Base-by-base conservation (phyloP, 2,888 invertebrate genomes). In the Nomada ruficornis region DNA sequence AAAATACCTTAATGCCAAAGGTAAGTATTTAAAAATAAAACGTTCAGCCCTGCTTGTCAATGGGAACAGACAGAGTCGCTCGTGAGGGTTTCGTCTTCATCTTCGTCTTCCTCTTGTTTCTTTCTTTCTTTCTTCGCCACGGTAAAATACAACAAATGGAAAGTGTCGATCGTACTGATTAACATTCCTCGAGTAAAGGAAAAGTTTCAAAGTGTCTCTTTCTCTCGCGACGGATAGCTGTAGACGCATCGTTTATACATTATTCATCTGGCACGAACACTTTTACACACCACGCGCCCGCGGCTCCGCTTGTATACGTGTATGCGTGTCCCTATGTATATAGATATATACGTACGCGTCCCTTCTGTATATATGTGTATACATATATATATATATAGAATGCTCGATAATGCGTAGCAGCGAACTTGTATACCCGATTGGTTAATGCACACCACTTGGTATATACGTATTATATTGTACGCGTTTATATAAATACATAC, bases 251-350 rank as follows among this genome's bases (percentile, higher is more conserved):
- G 44, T 70, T 70, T 36, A 62, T 62, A 42, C 60, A 62, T 71
- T 36, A 71, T 52, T 63, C 60, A 52, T 67, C 72, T 70, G 62
- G 70, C 64, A 60, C 73, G 72, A 82, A 57, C 78, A 67, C 77
- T 4, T 18, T 55, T 60, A 13, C 59, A 50, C 54, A n/a, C n/a
- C 68, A 57, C 64, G 60, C 15, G 29, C 62, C 60, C 54, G 75
- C 70, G 36, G 57, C 67, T 29, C 20, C 71, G 78, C 75, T 55
- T 79, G 71, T 81, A 59, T 77, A 80, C 79, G 72, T 74, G 54
- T 77, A 80, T 72, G 81, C 70, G 29, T 70, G 26, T 60, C 10
- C 63, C 62, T 80, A 50, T 79, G 68, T 57, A 70, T 63, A 68
- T 55, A 50, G 73, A 64, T 52, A 42, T 71, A 72, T 71, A 64